Evolutionary conservation across 2,888 invertebrate genomes (phyloP), one percentile per base, ranked within the genome.

Genomic region (Altica lythri): DNA sequence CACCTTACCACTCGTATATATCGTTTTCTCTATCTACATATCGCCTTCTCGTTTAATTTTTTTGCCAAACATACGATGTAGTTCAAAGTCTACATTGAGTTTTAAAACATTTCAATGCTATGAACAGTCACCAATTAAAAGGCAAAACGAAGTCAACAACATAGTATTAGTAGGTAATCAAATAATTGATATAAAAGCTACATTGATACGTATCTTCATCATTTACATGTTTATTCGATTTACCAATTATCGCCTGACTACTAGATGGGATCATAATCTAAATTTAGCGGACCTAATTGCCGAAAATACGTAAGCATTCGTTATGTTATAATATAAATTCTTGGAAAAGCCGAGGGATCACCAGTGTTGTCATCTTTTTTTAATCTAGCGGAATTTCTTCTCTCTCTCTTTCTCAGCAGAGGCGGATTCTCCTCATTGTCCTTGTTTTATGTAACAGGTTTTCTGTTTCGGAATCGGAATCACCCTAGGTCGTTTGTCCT

Each of bases 361-460:
- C 65, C 68, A 61, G 61, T 51, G 46, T 60, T 55, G 60, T 57
- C 38, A 13, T 63, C 66, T 67, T 65, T 62, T 59, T 68, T 60
- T 63, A 61, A 54, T 59, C 55, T 60, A 55, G 64, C 61, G 70
- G 70, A 68, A 70, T 71, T 69, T 70, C 69, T 68, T 69, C 66
- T 69, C 54, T 51, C 53, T 55, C 56, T 38, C n/a, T n/a, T n/a
- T n/a, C n/a, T n/a, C n/a, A 38, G 19, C 44, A 27, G 45, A 40
- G 42, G 50, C 48, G 55, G 53, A 47, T 42, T 53, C 47, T 42
- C 53, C 53, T 47, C 47, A 61, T 63, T 64, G 68, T 72, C 72
- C 70, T 72, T 71, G 71, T 72, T 72, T 71, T 70, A 70, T 68
- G 71, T 73, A 73, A 73, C 72, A 72, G 73, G 73, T 73, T 71